phyloP scores from a whole-genome alignment of 2,113 vertebrate genomes.

The Vombatus ursinus region DNA sequence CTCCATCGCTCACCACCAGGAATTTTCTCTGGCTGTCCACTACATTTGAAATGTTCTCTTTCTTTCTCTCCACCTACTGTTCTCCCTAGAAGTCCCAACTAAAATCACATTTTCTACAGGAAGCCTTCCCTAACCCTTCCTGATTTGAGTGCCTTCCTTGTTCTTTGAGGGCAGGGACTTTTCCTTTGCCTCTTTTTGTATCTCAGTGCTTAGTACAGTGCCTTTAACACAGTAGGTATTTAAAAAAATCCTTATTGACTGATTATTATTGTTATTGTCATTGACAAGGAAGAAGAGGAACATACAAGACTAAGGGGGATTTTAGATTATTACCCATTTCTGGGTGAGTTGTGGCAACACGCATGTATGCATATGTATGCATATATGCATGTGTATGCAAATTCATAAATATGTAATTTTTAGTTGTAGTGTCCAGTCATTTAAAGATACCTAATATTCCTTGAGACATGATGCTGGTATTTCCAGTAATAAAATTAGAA shows the following conservation, averaged over 20 bases:
- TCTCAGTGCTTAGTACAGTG: background rate
- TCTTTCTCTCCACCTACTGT: background rate
- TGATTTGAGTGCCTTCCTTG: background rate
- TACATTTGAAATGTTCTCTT: background rate
- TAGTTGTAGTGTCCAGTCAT: background rate
- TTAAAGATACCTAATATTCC: background rate
- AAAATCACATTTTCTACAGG: background rate
- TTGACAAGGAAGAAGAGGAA: background rate
- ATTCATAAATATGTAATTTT: background rate
- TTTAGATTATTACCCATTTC: too few relatives aligned
- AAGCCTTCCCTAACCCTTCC: background rate
- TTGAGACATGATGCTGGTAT: background rate
- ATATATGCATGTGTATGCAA: background rate
- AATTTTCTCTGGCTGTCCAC: background rate
- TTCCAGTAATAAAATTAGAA: background rate
- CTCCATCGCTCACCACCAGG: background rate
- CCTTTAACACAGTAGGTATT: background rate
- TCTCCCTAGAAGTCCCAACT: background rate
- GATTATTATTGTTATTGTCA: too few relatives aligned
- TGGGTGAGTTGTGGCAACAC: background rate
- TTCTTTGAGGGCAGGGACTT: background rate
- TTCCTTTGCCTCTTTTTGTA: background rate
- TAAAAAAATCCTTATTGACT: too few relatives aligned
- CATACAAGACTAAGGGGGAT: background rate
- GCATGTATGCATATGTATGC: background rate